Conservation (phyloP, 2,113 vertebrate species). For the Nesogale talazaci region DNA sequence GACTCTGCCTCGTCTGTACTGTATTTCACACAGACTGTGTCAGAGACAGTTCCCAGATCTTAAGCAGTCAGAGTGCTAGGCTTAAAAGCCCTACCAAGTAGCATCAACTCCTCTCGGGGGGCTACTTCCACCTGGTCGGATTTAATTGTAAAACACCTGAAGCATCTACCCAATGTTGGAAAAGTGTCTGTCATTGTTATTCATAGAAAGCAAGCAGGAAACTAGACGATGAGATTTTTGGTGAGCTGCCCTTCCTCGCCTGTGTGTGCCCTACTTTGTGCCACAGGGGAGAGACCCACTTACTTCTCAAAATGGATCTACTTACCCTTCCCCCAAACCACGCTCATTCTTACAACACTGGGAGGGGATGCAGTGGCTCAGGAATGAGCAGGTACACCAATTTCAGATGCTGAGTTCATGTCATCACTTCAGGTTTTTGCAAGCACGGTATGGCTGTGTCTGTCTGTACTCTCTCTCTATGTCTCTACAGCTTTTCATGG, state of each 20-base stretch:
- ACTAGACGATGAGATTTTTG: neutral
- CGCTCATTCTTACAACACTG: neutral
- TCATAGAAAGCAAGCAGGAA: neutral
- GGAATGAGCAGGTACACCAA: neutral
- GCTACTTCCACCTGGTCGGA: neutral
- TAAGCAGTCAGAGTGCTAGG: neutral
- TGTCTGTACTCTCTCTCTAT: neutral
- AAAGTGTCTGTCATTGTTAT: neutral
- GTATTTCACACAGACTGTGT: neutral
- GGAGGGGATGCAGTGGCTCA: neutral
- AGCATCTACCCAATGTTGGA: neutral
- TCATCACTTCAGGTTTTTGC: neutral
- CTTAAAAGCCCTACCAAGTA: neutral
- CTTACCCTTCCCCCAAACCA: neutral
- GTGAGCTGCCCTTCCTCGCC: neutral
- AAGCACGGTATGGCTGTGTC: neutral
- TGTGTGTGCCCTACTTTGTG: neutral
- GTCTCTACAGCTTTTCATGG: no score
- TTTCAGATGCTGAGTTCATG: neutral
- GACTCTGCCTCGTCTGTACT: neutral
- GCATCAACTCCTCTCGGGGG: neutral
- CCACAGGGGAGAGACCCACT: neutral
- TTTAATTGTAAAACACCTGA: neutral
- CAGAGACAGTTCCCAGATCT: neutral
- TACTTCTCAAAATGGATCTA: neutral